Conservation (phyloP, 2,888 invertebrate species). For the Biston stratarius region DNA sequence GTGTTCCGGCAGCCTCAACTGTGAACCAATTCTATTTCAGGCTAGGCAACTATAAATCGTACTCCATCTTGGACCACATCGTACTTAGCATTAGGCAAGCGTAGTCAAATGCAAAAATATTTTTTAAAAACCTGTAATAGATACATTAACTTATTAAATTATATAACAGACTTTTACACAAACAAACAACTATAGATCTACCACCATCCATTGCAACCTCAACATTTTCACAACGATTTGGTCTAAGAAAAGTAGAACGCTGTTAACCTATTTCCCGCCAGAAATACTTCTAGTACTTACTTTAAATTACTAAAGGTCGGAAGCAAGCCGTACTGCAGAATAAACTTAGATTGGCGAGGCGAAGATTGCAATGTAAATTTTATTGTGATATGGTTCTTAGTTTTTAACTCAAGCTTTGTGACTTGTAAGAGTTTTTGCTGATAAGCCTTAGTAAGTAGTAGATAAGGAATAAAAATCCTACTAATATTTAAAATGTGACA, state of each 20-base stretch:
- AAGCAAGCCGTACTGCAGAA: conserved; percentile 55
- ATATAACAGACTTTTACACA: too few relatives aligned
- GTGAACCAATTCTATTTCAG: too few relatives aligned
- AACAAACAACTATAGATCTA: too few relatives aligned
- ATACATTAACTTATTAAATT: too few relatives aligned
- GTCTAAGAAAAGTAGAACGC: conserved; percentile 22
- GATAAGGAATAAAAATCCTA: too few relatives aligned
- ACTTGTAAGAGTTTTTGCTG: not conserved
- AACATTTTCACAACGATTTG: conserved; percentile 21
- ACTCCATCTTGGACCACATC: too few relatives aligned
- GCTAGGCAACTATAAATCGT: too few relatives aligned
- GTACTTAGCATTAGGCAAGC: too few relatives aligned
- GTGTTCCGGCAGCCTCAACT: too few relatives aligned
- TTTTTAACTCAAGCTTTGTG: conserved; percentile 4
- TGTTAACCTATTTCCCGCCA: conserved; percentile 46
- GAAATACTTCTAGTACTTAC: conserved; percentile 42
- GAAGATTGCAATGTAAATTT: conserved; percentile 61
- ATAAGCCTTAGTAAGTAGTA: not conserved
- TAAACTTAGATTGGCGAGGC: conserved; percentile 63
- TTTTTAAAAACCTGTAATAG: too few relatives aligned
- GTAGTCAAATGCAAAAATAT: too few relatives aligned
- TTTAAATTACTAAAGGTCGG: conserved; percentile 60
- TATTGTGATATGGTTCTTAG: conserved; percentile 33
- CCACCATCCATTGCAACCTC: conserved; percentile 15
- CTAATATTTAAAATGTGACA: too few relatives aligned